Evolutionary conservation across 2,888 invertebrate genomes (phyloP).

Genomic region (Dolichomitus sp.): DNA sequence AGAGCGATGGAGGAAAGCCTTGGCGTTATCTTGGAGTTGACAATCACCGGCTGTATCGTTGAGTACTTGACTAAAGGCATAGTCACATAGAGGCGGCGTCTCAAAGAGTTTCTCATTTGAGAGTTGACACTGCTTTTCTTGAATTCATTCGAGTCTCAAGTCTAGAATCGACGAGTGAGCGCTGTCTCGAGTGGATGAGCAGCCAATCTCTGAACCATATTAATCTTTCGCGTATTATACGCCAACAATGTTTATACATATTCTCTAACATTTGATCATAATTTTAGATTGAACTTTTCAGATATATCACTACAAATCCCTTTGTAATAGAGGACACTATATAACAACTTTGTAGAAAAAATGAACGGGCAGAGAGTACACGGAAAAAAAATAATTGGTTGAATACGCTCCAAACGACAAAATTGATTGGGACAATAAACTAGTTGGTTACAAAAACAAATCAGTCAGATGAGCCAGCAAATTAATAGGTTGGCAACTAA

Average conservation of each 20-base stretch:
- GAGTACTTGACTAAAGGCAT: constrained; percentile 3
- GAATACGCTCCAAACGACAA: too few species aligned
- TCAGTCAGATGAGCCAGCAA: too few species aligned
- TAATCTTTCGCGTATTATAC: not conserved
- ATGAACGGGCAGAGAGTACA: not conserved
- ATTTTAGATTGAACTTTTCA: not conserved
- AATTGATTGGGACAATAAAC: too few species aligned
- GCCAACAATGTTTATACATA: not conserved
- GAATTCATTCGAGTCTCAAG: constrained; percentile 31
- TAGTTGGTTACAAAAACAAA: too few species aligned
- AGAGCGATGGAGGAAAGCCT: constrained; percentile 1
- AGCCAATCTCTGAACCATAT: not conserved
- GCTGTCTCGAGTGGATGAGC: constrained; percentile 1
- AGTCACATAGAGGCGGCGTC: not conserved
- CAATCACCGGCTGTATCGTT: constrained; percentile 12
- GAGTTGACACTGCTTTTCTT: not conserved
- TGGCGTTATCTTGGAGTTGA: not conserved
- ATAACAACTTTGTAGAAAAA: not conserved
- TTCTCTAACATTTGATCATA: not conserved
- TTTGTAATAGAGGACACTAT: not conserved
- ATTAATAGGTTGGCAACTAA: too few species aligned
- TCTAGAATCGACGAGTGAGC: constrained; percentile 23
- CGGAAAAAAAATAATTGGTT: too few species aligned
- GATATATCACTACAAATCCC: not conserved
- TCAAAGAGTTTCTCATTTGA: constrained; percentile 5